Conservation (phyloP, 2,888 invertebrate species). For the Carpatolechia fugitivella region DNA sequence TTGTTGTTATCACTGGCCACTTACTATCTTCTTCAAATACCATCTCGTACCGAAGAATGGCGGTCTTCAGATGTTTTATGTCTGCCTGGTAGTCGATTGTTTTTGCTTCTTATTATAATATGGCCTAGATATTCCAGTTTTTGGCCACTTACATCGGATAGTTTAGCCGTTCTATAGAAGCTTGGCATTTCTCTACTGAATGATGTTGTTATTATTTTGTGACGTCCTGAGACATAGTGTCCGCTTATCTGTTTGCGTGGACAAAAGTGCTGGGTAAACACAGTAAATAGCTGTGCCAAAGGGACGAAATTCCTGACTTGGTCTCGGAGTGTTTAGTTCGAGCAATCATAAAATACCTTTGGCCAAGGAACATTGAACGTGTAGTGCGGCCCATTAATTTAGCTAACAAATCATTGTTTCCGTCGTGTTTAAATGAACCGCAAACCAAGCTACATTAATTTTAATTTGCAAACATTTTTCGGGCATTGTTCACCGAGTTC, state of each 20-base stretch:
- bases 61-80: too few species aligned
- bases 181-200: background rate
- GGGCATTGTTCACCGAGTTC: constrained; percentile 30
- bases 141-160: too few species aligned
- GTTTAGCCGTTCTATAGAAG: too few species aligned
- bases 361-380: constrained; percentile 8
- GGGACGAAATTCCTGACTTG: background rate
- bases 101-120: too few species aligned
- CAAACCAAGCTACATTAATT: constrained; percentile 28
- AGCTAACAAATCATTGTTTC: constrained; percentile 12
- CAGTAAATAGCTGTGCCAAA: constrained; percentile 17
- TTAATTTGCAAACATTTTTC: constrained; percentile 33
- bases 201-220: background rate
- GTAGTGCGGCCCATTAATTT: constrained; percentile 10
- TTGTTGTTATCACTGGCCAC: too few species aligned
- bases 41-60: too few species aligned
- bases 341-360: constrained; percentile 5
- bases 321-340: background rate
- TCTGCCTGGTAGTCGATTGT: too few species aligned
- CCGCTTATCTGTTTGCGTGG: constrained; percentile 50
- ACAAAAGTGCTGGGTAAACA: constrained; percentile 44
- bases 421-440: constrained; percentile 8
- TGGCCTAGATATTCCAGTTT: too few species aligned
- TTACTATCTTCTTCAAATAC: too few species aligned
- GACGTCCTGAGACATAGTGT: constrained; percentile 4